Evolutionary conservation across 2,113 vertebrate genomes (phyloP).

Genomic region (Petaurus breviceps): DNA sequence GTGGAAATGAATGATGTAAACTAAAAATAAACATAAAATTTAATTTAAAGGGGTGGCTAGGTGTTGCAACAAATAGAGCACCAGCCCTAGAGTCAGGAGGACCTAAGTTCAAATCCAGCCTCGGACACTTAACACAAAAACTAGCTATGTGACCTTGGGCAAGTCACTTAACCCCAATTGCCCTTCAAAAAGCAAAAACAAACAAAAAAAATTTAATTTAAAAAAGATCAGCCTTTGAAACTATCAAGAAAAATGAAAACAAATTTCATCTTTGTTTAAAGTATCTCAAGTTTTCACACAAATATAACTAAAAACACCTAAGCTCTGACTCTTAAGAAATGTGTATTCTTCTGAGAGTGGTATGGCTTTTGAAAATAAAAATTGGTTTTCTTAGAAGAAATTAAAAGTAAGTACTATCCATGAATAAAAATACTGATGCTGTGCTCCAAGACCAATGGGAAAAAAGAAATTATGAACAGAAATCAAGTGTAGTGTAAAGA

Average conservation of each 20-base stretch:
- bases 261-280: background rate
- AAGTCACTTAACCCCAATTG: too few species aligned
- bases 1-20: too few species aligned
- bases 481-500: background rate
- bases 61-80: too few species aligned
- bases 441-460: slow-evolving; percentile 21
- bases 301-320: slow-evolving; percentile 13
- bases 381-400: slow-evolving; percentile 8
- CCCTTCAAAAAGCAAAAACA: too few species aligned
- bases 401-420: background rate
- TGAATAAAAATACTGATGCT: slow-evolving; percentile 12
- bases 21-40: too few species aligned
- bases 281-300: slow-evolving; percentile 26
- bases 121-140: too few species aligned
- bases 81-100: too few species aligned
- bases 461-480: background rate
- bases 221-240: background rate
- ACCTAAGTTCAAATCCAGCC: too few species aligned
- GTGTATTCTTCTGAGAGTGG: background rate
- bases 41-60: too few species aligned
- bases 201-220: too few species aligned
- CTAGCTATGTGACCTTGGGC: too few species aligned
- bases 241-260: slow-evolving; percentile 10
- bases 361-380: slow-evolving; percentile 27
- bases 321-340: slow-evolving; percentile 13